Conservation (phyloP, 92 coral and sea anemone species). For the Actinostola sp. region DNA sequence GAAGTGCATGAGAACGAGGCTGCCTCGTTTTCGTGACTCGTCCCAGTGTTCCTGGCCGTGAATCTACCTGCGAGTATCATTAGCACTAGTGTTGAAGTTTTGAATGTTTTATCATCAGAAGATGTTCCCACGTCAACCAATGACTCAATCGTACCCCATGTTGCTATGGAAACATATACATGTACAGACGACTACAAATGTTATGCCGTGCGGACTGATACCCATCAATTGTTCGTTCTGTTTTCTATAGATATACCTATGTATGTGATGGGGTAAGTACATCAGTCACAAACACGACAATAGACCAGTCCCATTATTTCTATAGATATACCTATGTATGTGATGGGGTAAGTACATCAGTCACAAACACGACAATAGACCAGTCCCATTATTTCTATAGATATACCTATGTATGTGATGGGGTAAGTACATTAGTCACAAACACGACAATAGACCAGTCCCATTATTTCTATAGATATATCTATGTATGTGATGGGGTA, state of each 20-base stretch:
- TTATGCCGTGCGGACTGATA: slow-evolving; percentile 84
- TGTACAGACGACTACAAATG: slow-evolving; percentile 86
- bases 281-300: not conserved
- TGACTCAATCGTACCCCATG: slow-evolving; percentile 58
- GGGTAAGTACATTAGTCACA: not conserved
- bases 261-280: slow-evolving; percentile 81
- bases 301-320: not conserved
- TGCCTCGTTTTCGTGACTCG: no score
- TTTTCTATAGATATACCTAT: slow-evolving; percentile 83
- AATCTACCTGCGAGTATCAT: no score
- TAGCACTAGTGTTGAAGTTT: not conserved
- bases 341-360: not conserved
- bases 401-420: slow-evolving; percentile 50
- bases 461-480: not conserved
- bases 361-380: not conserved
- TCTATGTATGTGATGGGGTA: slow-evolving; percentile 34
- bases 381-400: not conserved
- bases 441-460: not conserved
- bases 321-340: slow-evolving; percentile 50
- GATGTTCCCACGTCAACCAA: not conserved
- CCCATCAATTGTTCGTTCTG: slow-evolving; percentile 83
- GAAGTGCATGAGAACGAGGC: no score
- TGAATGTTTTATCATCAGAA: not conserved
- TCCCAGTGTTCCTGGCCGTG: no score
- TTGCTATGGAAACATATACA: slow-evolving; percentile 95